Base-by-base conservation (phyloP, 2,113 vertebrate genomes). In the Poecilia latipinna region DNA sequence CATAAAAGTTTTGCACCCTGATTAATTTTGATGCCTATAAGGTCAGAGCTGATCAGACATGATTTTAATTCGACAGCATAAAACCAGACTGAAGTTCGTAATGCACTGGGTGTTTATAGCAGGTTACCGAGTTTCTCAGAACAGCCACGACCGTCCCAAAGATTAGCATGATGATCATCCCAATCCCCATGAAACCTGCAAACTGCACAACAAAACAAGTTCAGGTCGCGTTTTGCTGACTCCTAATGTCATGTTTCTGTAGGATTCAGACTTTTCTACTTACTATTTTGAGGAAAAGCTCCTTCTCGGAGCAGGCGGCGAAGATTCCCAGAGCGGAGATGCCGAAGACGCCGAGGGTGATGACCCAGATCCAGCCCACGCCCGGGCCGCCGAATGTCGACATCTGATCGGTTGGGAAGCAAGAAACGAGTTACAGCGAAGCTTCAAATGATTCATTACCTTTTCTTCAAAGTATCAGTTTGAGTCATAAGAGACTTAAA, bases 161-260 rank as follows among this genome's bases (percentile, higher is more conserved):
- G 82, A 88, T 90, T 65, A 92, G 8, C 89, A 89, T 91, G 83
- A 91, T 63, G 68, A 91, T 2, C 85, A 90, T 74, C n/a, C 91
- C 91, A 0, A 29, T 0, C 1, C 1, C 83, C 89, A 92, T 92
- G 67, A 92, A 86, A 0, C 90, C 90, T 76, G 91, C 89, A 74
- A 92, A 92, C 91, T 92, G 86, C 13, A 60, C 7, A 78, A 60
- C 7, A 78, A 1, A 42, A 75, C 19, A 65, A 44, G 51, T 57
- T 57, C 51, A 57, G 24, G 4, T 57, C 0, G 10, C 0, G 5
- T 1, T 24, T n/a, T 57, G 22, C 22, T 10, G 5, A 48, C 42
- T 44, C 19, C 1, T 4, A 4, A 22, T n/a, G 3, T 57, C 51
- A 7, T n/a, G 1, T 22, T 13, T 68, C 33, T 70, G 17, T 12